Conservation (phyloP, 2,113 vertebrate genomes). For the Murina feae region DNA sequence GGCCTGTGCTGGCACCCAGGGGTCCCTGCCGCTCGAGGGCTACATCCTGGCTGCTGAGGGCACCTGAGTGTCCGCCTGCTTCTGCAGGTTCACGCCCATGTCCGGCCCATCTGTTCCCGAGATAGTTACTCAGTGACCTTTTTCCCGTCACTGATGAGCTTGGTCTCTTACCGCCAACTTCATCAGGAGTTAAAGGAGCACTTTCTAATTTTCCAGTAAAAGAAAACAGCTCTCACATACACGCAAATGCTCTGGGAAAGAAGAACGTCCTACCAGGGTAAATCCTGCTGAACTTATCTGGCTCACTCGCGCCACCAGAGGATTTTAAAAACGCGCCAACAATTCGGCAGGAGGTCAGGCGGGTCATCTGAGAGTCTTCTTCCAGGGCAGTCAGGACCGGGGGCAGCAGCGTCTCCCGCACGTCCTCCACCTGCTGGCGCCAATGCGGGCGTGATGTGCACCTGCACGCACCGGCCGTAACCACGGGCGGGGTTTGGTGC, state of each 20-base stretch:
- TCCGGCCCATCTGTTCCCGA: neutral
- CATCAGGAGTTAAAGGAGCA: neutral
- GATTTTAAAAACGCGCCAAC: slow-evolving; percentile 78
- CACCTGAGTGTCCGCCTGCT: neutral
- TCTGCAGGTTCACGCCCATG: neutral
- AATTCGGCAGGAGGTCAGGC: slow-evolving; percentile 88
- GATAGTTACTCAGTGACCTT: neutral
- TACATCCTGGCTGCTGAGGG: neutral
- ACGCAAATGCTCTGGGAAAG: fast-evolving
- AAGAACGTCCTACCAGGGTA: slow-evolving; percentile 85
- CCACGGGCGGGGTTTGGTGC: neutral
- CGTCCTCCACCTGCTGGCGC: slow-evolving; percentile 79
- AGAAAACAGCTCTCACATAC: neutral
- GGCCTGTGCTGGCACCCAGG: neutral
- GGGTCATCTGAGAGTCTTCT: slow-evolving; percentile 88
- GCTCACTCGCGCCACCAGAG: slow-evolving; percentile 74
- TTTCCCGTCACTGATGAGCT: fast-evolving
- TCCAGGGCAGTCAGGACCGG: slow-evolving; percentile 86
- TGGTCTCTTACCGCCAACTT: neutral
- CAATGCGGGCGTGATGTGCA: neutral
- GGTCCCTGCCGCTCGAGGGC: neutral
- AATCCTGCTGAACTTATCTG: slow-evolving; percentile 86
- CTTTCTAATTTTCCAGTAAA: neutral
- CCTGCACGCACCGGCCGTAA: neutral
- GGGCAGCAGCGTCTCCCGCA: slow-evolving; percentile 81